Evolutionary conservation across 2,113 vertebrate genomes (phyloP).

Genomic region (Heloderma charlesbogerti): DNA sequence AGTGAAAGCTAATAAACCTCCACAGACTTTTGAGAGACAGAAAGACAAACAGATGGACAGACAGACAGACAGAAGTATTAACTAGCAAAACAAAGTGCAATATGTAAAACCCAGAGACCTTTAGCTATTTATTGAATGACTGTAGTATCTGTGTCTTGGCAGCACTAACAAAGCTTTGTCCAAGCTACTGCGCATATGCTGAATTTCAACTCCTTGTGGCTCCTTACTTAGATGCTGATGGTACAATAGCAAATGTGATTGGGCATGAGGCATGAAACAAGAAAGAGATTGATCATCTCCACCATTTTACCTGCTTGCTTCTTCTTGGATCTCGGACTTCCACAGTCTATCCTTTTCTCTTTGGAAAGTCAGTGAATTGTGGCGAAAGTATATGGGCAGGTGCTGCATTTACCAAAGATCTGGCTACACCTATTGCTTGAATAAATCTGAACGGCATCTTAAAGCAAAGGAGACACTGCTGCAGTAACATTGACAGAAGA

Average conservation of each 20-base stretch:
- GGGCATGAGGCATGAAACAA: conserved; percentile 52
- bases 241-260: conserved; percentile 44
- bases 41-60: neutral
- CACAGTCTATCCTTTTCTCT: conserved; percentile 57
- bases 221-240: conserved; percentile 51
- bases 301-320: conserved; percentile 49
- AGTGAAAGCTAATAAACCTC: too few species aligned
- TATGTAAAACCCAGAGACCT: conserved; percentile 16
- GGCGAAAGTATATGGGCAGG: conserved; percentile 67
- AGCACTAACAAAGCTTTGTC: conserved; percentile 13
- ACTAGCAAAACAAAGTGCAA: neutral
- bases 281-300: conserved; percentile 46
- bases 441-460: conserved; percentile 76
- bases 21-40: too few species aligned
- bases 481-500: conserved; percentile 79
- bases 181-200: neutral
- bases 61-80: neutral
- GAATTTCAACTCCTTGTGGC: conserved; percentile 19
- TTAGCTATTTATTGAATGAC: conserved; percentile 17
- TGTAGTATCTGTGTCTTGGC: conserved; percentile 28
- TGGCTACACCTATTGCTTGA: conserved; percentile 74
- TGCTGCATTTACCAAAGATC: conserved; percentile 75
- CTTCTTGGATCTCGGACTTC: conserved; percentile 36
- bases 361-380: conserved; percentile 59
- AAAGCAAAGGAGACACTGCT: conserved; percentile 74